Conservation (phyloP, 2,888 invertebrate genomes). For the Scaptomyza caliginosa region DNA sequence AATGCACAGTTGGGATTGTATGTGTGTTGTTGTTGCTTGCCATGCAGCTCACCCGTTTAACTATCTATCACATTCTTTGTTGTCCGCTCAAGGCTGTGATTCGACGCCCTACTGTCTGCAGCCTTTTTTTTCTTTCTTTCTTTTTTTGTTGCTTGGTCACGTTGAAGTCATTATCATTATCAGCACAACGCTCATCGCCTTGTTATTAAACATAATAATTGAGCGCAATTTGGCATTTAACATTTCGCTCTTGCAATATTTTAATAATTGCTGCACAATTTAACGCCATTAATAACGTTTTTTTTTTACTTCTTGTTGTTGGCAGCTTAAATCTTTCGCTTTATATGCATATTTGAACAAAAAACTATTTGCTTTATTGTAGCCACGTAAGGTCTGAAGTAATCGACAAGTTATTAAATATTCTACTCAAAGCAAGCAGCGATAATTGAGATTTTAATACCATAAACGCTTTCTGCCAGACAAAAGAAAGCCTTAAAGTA, state of each 20-base stretch:
- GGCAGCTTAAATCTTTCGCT: background rate
- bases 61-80: slow-evolving; percentile 20
- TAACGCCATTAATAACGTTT: too few species aligned
- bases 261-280: slow-evolving; percentile 3
- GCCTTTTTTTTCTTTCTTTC: too few species aligned
- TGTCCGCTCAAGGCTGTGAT: slow-evolving; percentile 20
- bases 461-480: too few species aligned
- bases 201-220: slow-evolving; percentile 49
- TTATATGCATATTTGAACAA: too few species aligned
- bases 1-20: slow-evolving; percentile 43
- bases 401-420: too few species aligned
- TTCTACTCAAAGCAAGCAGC: too few species aligned
- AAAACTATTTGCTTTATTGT: too few species aligned
- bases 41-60: slow-evolving; percentile 1
- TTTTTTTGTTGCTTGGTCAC: slow-evolving; percentile 36
- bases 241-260: slow-evolving; percentile 28
- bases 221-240: slow-evolving; percentile 39
- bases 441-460: too few species aligned
- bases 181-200: slow-evolving; percentile 12
- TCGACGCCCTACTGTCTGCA: background rate
- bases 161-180: slow-evolving; percentile 48
- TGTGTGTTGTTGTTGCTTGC: slow-evolving; percentile 6
- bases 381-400: too few species aligned
- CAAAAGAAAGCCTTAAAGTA: too few species aligned
- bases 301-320: background rate